Evolutionary conservation across 37 sponge, comb jelly and placozoan genomes (phyloP).

Genomic region (Theonella swinhoei): DNA sequence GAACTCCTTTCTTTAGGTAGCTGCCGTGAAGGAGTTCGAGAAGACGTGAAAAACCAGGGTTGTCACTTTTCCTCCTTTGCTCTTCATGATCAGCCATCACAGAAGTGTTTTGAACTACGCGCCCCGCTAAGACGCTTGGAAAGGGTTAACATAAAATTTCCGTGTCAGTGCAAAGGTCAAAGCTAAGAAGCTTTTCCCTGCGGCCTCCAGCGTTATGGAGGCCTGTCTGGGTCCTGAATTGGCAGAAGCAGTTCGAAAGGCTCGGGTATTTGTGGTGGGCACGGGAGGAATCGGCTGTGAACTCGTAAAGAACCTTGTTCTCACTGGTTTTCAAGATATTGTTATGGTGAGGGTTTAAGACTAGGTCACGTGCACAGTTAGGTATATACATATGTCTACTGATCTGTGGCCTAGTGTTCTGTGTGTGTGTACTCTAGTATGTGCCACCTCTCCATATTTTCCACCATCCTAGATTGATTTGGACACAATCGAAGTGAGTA

Average conservation of each 20-base stretch:
- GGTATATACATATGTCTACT: too few relatives aligned
- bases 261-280: conserved; percentile 91
- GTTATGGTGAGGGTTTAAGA: conserved; percentile 76
- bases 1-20: neutral
- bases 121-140: too few relatives aligned
- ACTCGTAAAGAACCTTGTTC: conserved; percentile 94
- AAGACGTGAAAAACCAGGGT: neutral
- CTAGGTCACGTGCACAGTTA: too few relatives aligned
- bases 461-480: conserved; percentile 80
- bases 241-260: neutral
- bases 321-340: conserved; percentile 89
- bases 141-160: too few relatives aligned
- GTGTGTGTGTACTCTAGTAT: neutral
- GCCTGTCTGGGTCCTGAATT: neutral
- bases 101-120: too few relatives aligned
- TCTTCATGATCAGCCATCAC: neutral
- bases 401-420: too few relatives aligned
- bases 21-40: neutral
- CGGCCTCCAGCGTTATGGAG: neutral
- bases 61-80: too few relatives aligned
- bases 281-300: conserved; percentile 99
- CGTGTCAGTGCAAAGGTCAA: neutral
- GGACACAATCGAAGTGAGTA: conserved; percentile 99
- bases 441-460: conserved; percentile 2
- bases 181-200: too few relatives aligned